Base-by-base conservation (phyloP, 2,888 invertebrate genomes). In the Cantharis nigra region DNA sequence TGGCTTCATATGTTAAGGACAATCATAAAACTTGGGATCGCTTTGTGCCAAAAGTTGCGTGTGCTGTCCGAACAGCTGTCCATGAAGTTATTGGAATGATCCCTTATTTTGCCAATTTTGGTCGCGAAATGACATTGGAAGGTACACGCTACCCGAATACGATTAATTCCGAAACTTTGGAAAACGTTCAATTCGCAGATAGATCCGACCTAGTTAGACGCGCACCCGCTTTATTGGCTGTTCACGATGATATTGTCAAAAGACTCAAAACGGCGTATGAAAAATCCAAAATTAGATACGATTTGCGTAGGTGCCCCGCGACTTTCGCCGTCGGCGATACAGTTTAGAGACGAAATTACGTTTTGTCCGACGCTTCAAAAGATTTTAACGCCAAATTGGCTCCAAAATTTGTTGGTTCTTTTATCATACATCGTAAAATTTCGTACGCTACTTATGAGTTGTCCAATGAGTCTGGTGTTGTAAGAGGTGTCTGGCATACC, bases 41-140 rank as follows among this genome's bases (percentile, higher is more conserved):
- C 13, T 11, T 16, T 20, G 14, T 74, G 4, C 49, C 26, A 5
- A 67, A 83, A 11, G 79, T 83, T 2, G 82, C 76, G 2, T 70
- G 18, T 30, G 80, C 78, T 13, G 11, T 81, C 3, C 11, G 77
- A 9, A 78, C 80, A 7, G 70, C 80, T 0, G 71, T 75, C 13
- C 80, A 82, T 16, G 80, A 81, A 69, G 69, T 74, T 1, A 80
- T 81, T n/a, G 78, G 78, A 63, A 72, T 33, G 65, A 76, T 65
- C 9, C 80, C 80, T 3, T 76, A 70, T 14, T 74, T 72, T 62
- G 30, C 78, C 0, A 80, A 78, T 71, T 81, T 79, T 78, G 81
- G 80, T 14, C 30, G 79, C 30, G 74, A 78, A 30, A 75, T 79
- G 3, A 80, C 75, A 1, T 11, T 76, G 2, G 28, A 28, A 28